Evolutionary conservation across 2,888 invertebrate species (phyloP).

Genomic region (Idaea aversata): DNA sequence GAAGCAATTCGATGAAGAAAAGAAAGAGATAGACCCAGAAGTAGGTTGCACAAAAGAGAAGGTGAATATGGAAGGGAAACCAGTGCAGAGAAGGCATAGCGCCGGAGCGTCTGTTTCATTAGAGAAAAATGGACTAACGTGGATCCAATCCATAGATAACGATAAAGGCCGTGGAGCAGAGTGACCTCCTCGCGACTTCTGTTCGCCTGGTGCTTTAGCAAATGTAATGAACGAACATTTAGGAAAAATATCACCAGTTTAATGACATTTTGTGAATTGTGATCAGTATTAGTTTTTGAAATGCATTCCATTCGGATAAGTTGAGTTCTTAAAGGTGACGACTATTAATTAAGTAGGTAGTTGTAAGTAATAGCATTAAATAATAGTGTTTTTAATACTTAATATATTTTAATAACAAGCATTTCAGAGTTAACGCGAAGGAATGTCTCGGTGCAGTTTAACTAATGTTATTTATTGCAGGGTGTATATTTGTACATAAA

Average conservation of each 20-base stretch:
- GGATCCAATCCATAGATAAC: constrained; percentile 38
- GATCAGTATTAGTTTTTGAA: constrained; percentile 64
- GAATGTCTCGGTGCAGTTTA: not conserved
- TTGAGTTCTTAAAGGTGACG: constrained; percentile 48
- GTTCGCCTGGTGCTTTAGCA: constrained; percentile 39
- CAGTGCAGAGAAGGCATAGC: constrained; percentile 67
- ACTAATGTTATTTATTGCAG: constrained; percentile 31
- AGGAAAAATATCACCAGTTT: not conserved
- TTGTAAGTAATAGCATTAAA: too few species aligned
- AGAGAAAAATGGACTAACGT: constrained; percentile 58
- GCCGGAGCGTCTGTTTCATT: constrained; percentile 64
- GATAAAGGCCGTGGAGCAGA: constrained; percentile 35
- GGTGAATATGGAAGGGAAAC: constrained; percentile 45
- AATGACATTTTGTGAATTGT: constrained; percentile 38
- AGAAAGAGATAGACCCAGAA: constrained; percentile 61
- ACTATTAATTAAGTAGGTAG: constrained; percentile 31
- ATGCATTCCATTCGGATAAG: constrained; percentile 40
- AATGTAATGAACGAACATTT: constrained; percentile 4
- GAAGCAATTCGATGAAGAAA: constrained; percentile 77
- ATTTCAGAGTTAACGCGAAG: not conserved
- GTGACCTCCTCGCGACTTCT: constrained; percentile 25
- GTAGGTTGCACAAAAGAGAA: constrained; percentile 51
- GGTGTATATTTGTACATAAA: constrained; percentile 30
- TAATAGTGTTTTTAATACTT: not conserved
- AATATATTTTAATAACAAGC: not conserved